Evolutionary conservation across 2,113 vertebrate genomes (phyloP).

Genomic region (Anser cygnoides): DNA sequence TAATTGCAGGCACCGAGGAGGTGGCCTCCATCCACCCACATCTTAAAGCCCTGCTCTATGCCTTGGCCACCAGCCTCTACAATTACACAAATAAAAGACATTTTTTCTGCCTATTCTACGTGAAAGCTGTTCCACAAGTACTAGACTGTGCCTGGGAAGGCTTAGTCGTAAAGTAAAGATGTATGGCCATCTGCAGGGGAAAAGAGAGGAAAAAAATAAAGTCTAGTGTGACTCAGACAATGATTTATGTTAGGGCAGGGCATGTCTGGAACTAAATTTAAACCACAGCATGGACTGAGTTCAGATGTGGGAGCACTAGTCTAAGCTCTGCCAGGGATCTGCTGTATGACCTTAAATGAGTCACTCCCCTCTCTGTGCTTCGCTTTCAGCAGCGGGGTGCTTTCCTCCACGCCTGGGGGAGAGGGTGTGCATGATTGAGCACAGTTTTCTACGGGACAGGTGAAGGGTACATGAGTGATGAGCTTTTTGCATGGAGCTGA

Average conservation of each 20-base stretch:
- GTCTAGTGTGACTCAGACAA: neutral
- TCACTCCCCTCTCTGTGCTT: neutral
- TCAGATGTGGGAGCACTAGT: neutral
- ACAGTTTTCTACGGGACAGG: neutral
- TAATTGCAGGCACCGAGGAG: neutral
- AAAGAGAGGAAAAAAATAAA: neutral
- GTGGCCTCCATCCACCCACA: neutral
- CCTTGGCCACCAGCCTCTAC: neutral
- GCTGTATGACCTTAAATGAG: neutral
- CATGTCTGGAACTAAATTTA: constrained; percentile 45
- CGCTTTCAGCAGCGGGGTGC: neutral
- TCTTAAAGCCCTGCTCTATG: neutral
- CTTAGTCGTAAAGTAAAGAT: neutral
- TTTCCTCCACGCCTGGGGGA: neutral
- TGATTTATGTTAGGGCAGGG: neutral
- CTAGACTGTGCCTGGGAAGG: neutral
- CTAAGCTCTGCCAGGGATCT: neutral
- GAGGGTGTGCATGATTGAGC: neutral
- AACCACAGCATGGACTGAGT: neutral
- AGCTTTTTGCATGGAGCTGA: neutral
- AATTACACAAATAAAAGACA: neutral
- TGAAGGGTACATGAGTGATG: neutral
- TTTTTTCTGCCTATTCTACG: neutral
- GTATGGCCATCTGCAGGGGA: neutral
- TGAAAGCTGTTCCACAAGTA: neutral